phyloP scores from a whole-genome alignment of 2,888 invertebrate genomes.

The Fissipunctia ypsillon region DNA sequence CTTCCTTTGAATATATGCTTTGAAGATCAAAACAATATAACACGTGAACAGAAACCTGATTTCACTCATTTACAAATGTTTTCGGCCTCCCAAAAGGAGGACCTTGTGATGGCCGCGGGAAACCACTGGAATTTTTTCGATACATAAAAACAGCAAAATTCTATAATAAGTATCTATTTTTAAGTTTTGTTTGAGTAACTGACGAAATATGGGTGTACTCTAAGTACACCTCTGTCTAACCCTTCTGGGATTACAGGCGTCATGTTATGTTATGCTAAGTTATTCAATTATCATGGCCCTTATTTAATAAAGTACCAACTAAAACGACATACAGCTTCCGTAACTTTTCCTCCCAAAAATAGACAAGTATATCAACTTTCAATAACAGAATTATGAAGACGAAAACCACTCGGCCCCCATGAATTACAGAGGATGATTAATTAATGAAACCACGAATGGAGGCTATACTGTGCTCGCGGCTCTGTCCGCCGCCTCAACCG shows the following conservation, averaged over 20 bases:
- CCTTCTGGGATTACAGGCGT: background rate
- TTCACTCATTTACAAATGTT: background rate
- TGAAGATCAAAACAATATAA: background rate
- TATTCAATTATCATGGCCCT: background rate
- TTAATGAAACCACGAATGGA: slow-evolving; percentile 64
- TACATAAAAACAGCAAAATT: too few species aligned
- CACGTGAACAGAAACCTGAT: background rate
- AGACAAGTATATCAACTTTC: slow-evolving; percentile 31
- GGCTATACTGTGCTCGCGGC: slow-evolving; percentile 54
- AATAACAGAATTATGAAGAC: slow-evolving; percentile 56
- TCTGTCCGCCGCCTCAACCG: slow-evolving; percentile 58
- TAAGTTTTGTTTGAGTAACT: too few species aligned
- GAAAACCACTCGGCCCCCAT: slow-evolving; percentile 44
- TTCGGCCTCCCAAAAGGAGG: background rate
- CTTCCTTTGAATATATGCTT: background rate
- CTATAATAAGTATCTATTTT: too few species aligned
- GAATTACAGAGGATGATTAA: slow-evolving; percentile 64
- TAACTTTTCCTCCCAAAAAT: slow-evolving; percentile 9
- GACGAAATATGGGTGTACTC: background rate
- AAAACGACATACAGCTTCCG: background rate
- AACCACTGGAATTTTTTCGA: too few species aligned
- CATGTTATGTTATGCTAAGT: background rate
- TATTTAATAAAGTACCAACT: background rate
- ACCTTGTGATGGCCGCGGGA: too few species aligned
- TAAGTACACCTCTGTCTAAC: background rate